phyloP scores from a whole-genome alignment of 2,113 vertebrate genomes.

The Zeus faber region DNA sequence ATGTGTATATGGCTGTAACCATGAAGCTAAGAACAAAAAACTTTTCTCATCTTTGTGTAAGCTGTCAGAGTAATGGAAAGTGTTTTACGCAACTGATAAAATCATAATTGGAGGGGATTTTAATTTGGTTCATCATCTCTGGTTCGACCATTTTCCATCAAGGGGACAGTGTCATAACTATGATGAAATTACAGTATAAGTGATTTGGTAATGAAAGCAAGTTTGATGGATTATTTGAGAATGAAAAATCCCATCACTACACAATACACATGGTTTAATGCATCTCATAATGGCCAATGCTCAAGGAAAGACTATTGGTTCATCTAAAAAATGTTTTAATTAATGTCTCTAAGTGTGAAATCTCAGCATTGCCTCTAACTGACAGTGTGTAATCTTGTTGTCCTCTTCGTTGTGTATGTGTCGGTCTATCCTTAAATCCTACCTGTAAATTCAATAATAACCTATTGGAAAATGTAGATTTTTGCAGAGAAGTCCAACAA shows the following conservation, averaged over 20 bases:
- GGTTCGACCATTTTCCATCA: constrained; percentile 1
- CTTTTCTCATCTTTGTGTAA: background rate
- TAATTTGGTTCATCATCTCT: constrained; percentile 6
- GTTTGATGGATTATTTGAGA: constrained; percentile 12
- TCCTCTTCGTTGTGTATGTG: background rate
- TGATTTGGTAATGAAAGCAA: background rate
- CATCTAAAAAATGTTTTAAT: constrained; percentile 1
- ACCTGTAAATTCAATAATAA: constrained; percentile 17
- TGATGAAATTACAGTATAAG: constrained; percentile 5
- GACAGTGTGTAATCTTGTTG: constrained; percentile 9
- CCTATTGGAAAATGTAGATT: constrained; percentile 4
- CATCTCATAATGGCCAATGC: constrained; percentile 13
- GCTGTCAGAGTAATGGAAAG: constrained; percentile 7
- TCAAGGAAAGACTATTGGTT: constrained; percentile 15
- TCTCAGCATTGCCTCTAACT: constrained; percentile 16
- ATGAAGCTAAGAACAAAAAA: background rate
- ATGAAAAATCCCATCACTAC: constrained; percentile 7
- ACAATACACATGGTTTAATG: constrained; percentile 12
- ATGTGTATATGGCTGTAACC: constrained; percentile 15
- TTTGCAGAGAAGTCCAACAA: constrained; percentile 9
- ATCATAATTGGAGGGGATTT: constrained; percentile 17
- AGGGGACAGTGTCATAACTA: constrained; percentile 7
- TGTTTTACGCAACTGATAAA: constrained; percentile 7
- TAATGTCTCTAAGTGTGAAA: constrained; percentile 4
- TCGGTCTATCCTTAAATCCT: background rate